Conservation (phyloP, 2,888 invertebrate genomes). For the Eulithis testata region DNA sequence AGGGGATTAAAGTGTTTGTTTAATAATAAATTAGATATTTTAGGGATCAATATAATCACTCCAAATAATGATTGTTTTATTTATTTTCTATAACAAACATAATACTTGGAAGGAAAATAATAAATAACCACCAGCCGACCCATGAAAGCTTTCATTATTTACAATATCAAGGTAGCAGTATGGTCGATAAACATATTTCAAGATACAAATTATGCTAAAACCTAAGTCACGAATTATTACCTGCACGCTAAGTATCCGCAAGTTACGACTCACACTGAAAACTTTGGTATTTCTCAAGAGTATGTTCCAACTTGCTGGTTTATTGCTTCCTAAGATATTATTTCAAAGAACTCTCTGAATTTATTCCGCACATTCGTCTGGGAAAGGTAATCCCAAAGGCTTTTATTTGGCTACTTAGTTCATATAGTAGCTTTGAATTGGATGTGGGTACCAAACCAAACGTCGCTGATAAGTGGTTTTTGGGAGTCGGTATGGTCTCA, state of each 20-base stretch:
- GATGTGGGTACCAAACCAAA: slow-evolving; percentile 53
- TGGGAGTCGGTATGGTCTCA: slow-evolving; percentile 22
- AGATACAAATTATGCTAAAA: slow-evolving; percentile 48
- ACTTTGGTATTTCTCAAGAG: slow-evolving; percentile 76
- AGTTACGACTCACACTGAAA: slow-evolving; percentile 69
- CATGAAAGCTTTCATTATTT: slow-evolving; percentile 18
- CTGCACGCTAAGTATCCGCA: slow-evolving; percentile 59
- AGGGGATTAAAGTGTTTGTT: neutral
- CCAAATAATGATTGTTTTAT: neutral
- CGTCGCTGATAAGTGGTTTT: slow-evolving; percentile 28
- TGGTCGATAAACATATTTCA: slow-evolving; percentile 40
- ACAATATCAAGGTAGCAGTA: slow-evolving; percentile 24
- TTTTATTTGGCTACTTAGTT: slow-evolving; percentile 76
- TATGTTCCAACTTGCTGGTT: slow-evolving; percentile 79
- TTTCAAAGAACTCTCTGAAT: slow-evolving; percentile 79
- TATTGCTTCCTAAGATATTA: slow-evolving; percentile 81
- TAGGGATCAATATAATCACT: too few species aligned
- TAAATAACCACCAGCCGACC: slow-evolving; percentile 6
- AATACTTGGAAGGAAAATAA: slow-evolving; percentile 6
- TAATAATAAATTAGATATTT: too few species aligned
- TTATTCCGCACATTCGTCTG: slow-evolving; percentile 74
- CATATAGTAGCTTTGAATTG: slow-evolving; percentile 61
- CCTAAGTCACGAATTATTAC: slow-evolving; percentile 61
- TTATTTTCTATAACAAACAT: neutral
- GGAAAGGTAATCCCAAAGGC: slow-evolving; percentile 73